Evolutionary conservation across 2,888 invertebrate species (phyloP).

Genomic region (Acholoe squamosa): DNA sequence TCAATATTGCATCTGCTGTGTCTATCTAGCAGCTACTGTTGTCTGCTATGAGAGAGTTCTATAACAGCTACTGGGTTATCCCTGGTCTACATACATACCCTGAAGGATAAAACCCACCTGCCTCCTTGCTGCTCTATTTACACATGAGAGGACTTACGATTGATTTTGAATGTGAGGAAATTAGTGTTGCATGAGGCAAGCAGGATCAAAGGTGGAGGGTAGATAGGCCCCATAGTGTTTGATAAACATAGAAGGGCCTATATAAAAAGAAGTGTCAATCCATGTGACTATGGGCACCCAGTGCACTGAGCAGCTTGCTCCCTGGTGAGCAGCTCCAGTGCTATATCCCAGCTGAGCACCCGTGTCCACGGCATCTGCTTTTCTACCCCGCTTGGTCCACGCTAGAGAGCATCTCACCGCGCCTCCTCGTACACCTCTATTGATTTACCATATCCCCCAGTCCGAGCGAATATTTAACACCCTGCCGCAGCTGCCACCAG

Average conservation of each 20-base stretch:
- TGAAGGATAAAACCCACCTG: neutral
- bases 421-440: neutral
- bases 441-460: constrained; percentile 15
- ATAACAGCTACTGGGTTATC: neutral
- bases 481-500: neutral
- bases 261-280: neutral
- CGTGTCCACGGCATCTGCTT: neutral
- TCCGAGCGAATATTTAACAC: constrained; percentile 27
- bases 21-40: neutral
- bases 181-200: constrained; percentile 2
- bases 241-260: neutral
- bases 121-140: neutral
- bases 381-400: neutral
- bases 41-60: neutral
- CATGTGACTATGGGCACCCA: neutral
- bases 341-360: neutral
- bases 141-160: neutral
- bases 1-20: neutral
- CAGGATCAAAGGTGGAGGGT: neutral
- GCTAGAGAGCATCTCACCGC: neutral
- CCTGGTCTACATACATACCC: neutral
- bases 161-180: neutral
- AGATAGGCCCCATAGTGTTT: neutral
- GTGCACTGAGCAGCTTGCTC: constrained; percentile 25
- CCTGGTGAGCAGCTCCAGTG: neutral